These are phyloP conservation scores for Recurvirostra avosetta DNA, from an alignment of 2,113 vertebrate species.

Conservation along the genomic window DNA sequence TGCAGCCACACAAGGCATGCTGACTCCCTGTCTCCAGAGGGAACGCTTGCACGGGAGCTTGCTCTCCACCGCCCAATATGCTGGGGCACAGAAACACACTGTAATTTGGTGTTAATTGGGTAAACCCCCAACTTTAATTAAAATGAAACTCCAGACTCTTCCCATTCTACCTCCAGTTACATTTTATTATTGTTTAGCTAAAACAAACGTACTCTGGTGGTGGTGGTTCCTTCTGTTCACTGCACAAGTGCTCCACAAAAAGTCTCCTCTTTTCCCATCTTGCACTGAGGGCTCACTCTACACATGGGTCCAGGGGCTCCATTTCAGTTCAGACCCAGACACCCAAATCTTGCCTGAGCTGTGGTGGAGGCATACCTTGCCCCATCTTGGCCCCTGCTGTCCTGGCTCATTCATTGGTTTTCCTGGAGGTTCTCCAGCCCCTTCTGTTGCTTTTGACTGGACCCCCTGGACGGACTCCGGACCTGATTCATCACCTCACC, in stretches of 20 bases:
- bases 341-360: background rate
- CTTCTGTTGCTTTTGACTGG: background rate
- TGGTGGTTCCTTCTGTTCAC: background rate
- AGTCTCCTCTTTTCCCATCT: background rate
- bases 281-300: background rate
- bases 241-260: background rate
- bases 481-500: background rate
- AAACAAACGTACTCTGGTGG: background rate
- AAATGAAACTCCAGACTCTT: background rate
- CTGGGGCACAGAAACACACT: background rate
- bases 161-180: background rate
- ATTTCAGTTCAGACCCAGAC: background rate
- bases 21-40: background rate
- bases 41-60: background rate
- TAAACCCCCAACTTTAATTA: background rate
- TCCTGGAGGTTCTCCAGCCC: background rate
- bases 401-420: background rate
- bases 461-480: background rate
- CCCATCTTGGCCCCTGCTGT: accelerated
- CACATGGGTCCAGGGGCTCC: background rate
- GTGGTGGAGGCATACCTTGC: background rate
- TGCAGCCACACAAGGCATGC: background rate
- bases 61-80: background rate
- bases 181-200: background rate
- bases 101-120: background rate